Evolutionary conservation across 2,888 invertebrate genomes (phyloP), one percentile per base, ranked within the genome.

Genomic region (Polyploca ridens): DNA sequence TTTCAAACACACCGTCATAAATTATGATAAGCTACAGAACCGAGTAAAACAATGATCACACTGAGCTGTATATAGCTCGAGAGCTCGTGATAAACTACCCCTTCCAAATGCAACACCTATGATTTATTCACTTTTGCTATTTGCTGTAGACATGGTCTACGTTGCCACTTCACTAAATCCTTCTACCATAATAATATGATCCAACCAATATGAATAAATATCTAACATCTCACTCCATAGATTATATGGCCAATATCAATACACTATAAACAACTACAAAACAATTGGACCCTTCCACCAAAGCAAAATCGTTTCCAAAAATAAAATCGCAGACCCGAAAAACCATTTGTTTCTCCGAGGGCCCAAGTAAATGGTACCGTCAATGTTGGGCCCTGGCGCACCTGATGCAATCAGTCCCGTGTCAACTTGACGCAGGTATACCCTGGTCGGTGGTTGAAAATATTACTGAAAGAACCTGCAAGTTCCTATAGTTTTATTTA

Each of bases 321-420:
- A 19, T n/a, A 54, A 54, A 54, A 19, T 54, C 8, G 54, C 5
- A 63, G 70, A 70, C 74, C 76, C 70, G 64, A 54, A 19, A 54
- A 54, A 54, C 54, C 54, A 77, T 77, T 75, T 77, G 76, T 77
- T 72, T 75, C 69, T 64, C 64, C 66, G 69, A 58, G 70, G 71
- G 71, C 54, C 54, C 54, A 19, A 54, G 16, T 19, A n/a, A 71
- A 76, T 74, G 68, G 75, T 77, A 74, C 71, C 71, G 74, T 75
- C 77, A 69, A 62, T 44, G 61, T 41, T 44, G 44, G 63, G 69
- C 75, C 72, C 69, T 67, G 62, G 49, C 69, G 68, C 78, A 80
- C 80, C 79, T 79, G 84, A 70, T 75, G 83, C 76, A 82, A 84
- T 84, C 84, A 82, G 78, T 67, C 84, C 74, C 67, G 59, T 78